phyloP scores from a whole-genome alignment of 1,140 invertebrate genomes.

The Drosophila nigromelanica region DNA sequence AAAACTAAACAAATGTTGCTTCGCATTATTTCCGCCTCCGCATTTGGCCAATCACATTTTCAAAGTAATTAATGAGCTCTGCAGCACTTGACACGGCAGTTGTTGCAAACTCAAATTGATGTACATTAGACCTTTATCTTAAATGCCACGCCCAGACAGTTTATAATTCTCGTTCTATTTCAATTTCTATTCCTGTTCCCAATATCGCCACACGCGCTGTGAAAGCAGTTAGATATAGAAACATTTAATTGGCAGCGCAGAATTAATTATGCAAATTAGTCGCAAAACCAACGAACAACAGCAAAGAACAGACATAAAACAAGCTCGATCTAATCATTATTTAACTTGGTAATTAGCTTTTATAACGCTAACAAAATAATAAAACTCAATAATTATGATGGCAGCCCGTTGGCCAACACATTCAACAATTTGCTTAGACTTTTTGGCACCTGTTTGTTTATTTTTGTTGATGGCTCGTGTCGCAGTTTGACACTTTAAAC shows the following conservation, averaged over 20 bases:
- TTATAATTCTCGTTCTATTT: not conserved
- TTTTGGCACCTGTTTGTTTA: conserved; percentile 63
- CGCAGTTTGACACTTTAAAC: conserved; percentile 47
- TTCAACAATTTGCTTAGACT: conserved; percentile 56
- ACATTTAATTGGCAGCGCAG: conserved; percentile 61
- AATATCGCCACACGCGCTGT: conserved; percentile 57
- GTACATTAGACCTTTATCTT: not conserved
- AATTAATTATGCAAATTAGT: conserved; percentile 77
- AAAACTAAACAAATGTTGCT: conserved; percentile 45
- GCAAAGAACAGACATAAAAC: conserved; percentile 32
- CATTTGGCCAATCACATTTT: conserved; percentile 51
- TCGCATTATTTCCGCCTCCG: conserved; percentile 68
- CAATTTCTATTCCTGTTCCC: not conserved
- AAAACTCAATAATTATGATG: conserved; percentile 50
- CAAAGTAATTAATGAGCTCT: conserved; percentile 37
- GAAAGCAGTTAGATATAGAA: conserved; percentile 54
- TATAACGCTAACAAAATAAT: conserved; percentile 54
- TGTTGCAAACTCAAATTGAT: conserved; percentile 15
- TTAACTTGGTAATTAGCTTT: conserved; percentile 79
- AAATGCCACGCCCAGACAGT: conserved; percentile 19
- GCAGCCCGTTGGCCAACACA: conserved; percentile 39
- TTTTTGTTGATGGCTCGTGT: conserved; percentile 56
- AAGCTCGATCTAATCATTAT: conserved; percentile 71
- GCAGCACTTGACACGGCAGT: conserved; percentile 49
- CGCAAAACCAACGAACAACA: conserved; percentile 19